A percentile compares a stretch with the other conserved stretches of the same genome.
These are phyloP conservation scores for Sebastes aleutianus DNA, from an alignment of 2,797 vertebrate species.

Conservation along the genomic window DNA sequence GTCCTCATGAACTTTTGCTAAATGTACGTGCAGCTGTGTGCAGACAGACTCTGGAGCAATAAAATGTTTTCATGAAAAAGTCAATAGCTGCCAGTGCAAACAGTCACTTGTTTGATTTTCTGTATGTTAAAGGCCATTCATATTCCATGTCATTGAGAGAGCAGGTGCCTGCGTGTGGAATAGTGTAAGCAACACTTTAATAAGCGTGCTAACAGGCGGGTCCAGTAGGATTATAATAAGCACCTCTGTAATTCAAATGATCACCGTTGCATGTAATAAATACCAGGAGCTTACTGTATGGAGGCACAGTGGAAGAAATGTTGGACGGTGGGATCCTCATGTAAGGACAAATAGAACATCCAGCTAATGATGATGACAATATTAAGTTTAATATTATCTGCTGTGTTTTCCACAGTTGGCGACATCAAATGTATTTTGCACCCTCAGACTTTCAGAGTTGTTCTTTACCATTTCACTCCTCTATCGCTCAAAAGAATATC, in stretches of 20 bases:
- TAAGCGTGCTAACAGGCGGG: conserved; percentile 19
- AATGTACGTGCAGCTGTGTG: conserved; percentile 27
- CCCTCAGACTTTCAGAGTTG: neutral
- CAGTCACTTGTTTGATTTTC: neutral
- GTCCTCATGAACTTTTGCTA: neutral
- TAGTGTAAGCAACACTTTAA: conserved; percentile 19
- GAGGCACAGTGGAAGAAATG: neutral
- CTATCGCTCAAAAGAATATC: neutral
- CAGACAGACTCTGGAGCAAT: conserved; percentile 45
- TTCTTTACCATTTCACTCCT: neutral
- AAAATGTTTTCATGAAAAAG: conserved; percentile 40
- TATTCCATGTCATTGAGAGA: neutral
- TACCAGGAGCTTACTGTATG: conserved; percentile 18
- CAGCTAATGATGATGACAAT: neutral
- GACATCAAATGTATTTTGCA: neutral
- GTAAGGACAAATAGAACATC: neutral
- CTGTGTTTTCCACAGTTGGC: neutral
- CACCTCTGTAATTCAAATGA: conserved; percentile 61
- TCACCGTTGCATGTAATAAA: conserved; percentile 44
- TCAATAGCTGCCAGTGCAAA: neutral
- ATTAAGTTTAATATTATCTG: neutral
- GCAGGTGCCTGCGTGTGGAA: neutral
- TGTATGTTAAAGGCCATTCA: neutral
- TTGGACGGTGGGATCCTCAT: neutral
- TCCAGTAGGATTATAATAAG: conserved; percentile 53